Evolutionary conservation across 2,113 vertebrate genomes (phyloP).

Genomic region (Lophius piscatorius): DNA sequence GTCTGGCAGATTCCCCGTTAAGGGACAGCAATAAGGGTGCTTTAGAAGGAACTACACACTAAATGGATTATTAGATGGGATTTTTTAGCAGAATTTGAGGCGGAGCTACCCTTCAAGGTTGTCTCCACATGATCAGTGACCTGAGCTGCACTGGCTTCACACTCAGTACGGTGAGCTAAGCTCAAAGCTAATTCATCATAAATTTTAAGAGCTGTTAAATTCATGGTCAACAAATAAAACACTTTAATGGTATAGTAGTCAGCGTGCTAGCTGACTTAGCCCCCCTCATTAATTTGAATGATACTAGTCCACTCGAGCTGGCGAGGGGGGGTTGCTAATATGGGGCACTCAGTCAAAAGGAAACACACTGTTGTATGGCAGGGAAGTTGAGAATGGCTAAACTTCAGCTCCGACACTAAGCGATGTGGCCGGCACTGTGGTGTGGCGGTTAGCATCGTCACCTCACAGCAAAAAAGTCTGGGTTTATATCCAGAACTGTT

Average conservation of each 20-base stretch:
- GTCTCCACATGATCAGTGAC: not conserved
- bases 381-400: too few relatives aligned
- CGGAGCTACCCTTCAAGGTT: not conserved
- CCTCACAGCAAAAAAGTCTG: too few relatives aligned
- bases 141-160: constrained; percentile 2
- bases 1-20: too few relatives aligned
- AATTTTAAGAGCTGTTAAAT: not conserved
- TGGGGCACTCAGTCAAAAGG: not conserved
- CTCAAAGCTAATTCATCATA: constrained; percentile 6
- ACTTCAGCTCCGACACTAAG: too few relatives aligned
- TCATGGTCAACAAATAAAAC: not conserved
- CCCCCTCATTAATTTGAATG: not conserved
- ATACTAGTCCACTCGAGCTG: not conserved
- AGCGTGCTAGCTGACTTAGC: not conserved
- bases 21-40: too few relatives aligned
- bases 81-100: not conserved
- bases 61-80: not conserved
- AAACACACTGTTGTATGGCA: not conserved
- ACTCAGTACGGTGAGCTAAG: not conserved
- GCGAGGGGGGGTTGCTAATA: not conserved
- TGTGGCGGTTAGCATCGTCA: too few relatives aligned
- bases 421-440: too few relatives aligned
- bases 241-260: too few relatives aligned
- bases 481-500: too few relatives aligned
- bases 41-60: not conserved